These are phyloP conservation scores for Athalia rosae DNA, from an alignment of 2,888 invertebrate genomes.

Conservation along the genomic window DNA sequence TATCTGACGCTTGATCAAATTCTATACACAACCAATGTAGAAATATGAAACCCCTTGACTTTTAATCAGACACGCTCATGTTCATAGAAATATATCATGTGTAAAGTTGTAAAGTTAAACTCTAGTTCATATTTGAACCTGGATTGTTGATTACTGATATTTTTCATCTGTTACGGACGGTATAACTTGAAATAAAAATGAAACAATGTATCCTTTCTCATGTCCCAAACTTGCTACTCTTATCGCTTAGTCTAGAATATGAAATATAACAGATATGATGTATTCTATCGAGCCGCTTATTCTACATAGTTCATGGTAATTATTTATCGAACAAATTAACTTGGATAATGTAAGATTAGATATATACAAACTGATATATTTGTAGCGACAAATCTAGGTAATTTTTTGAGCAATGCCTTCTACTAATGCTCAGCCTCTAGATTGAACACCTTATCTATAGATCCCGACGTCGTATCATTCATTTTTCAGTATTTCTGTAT, in stretches of 20 bases:
- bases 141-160: not conserved
- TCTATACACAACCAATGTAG: conserved; percentile 4
- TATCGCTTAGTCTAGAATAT: not conserved
- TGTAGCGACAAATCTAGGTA: conserved; percentile 25
- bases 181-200: conserved; percentile 17
- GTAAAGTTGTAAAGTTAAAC: conserved; percentile 5
- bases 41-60: not conserved
- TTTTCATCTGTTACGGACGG: not conserved
- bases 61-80: not conserved
- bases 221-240: not conserved
- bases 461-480: conserved; percentile 11
- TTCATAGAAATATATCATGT: conserved; percentile 4
- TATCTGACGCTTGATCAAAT: not conserved
- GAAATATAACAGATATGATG: conserved; percentile 21
- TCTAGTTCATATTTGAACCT: conserved; percentile 1
- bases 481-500: conserved; percentile 9
- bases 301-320: conserved; percentile 26
- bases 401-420: conserved; percentile 43
- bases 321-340: conserved; percentile 15
- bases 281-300: not conserved
- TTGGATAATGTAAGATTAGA: conserved; percentile 17
- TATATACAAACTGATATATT: conserved; percentile 22
- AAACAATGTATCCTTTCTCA: not conserved
- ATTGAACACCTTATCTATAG: conserved; percentile 11
- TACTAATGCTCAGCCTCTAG: conserved; percentile 39